Evolutionary conservation across 1,140 invertebrate species (phyloP), one percentile per base, ranked within the genome.

Genomic region (Muscidifurax raptorellus): DNA sequence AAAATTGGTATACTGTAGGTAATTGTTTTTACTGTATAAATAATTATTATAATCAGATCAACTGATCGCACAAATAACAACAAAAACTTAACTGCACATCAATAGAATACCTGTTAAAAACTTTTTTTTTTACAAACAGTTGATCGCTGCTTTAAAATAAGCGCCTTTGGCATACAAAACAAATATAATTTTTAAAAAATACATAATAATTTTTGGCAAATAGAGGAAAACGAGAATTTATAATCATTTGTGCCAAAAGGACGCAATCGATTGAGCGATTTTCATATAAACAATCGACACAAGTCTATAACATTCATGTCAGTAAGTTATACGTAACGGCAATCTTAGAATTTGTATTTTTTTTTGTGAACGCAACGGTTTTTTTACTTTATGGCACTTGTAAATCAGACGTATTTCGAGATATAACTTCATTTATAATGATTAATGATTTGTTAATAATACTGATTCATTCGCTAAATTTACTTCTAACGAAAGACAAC

Each of bases 381-480:
- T 22, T 72, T 77, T 47, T 67, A 83, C 22, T 22, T 76, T 72
- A 84, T 84, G 82, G 76, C 76, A 84, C 76, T 84, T 79, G 59
- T 72, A 84, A 84, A 52, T 84, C 76, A 84, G 82, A 84, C 82
- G 28, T 52, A 71, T 72, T 71, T 78, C 25, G 27, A 79, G 30
- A 79, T 84, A 64, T 36, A 79, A 77, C 78, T 52, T 83, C 66
- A 84, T 64, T 77, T 79, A 47, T 78, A 83, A 78, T 40, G 40
- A 83, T 76, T 66, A 83, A 84, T 64, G 64, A 84, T 77, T 79
- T 72, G 22, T 72, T 83, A 76, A 32, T 84, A 79, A 84, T 84
- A 79, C 82, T 84, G 82, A 84, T 79, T 84, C 40, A 84, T 84
- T 79, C 22, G 59, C 75, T 78, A 84, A 84, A 72, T 79, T 84